Evolutionary conservation across 2,888 invertebrate genomes (phyloP).

Genomic region (Diploptera punctata): DNA sequence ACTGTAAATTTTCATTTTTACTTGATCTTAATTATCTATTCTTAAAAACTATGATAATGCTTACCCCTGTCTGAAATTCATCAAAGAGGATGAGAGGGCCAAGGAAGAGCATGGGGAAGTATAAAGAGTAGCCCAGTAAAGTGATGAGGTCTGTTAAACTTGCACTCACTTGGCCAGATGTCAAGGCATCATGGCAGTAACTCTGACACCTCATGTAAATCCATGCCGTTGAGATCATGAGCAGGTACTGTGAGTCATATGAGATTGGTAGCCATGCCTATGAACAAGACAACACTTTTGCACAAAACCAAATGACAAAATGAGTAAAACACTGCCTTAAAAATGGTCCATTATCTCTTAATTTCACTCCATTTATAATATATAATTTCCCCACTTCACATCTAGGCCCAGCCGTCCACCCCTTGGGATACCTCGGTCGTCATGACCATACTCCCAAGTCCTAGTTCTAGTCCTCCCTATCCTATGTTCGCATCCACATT

Average conservation of each 20-base stretch:
- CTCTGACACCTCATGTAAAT: conserved; percentile 78
- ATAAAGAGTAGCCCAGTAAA: conserved; percentile 77
- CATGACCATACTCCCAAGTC: too few relatives aligned
- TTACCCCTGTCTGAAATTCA: conserved; percentile 65
- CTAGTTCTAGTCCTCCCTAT: too few relatives aligned
- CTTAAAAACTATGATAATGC: too few relatives aligned
- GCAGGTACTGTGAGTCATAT: conserved; percentile 62
- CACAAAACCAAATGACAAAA: too few relatives aligned
- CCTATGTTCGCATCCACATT: too few relatives aligned
- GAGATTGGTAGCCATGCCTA: conserved; percentile 56
- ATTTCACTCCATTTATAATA: too few relatives aligned
- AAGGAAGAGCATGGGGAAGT: conserved; percentile 81
- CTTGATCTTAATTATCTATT: neutral
- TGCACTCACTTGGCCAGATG: conserved; percentile 38
- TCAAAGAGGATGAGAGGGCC: conserved; percentile 85
- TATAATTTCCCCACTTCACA: too few relatives aligned
- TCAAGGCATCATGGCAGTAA: conserved; percentile 67
- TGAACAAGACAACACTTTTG: neutral
- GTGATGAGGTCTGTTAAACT: conserved; percentile 54
- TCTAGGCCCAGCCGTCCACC: too few relatives aligned
- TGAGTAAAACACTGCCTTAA: too few relatives aligned
- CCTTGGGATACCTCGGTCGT: too few relatives aligned
- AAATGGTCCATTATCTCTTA: too few relatives aligned
- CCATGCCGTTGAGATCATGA: conserved; percentile 66
- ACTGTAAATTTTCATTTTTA: neutral